Evolutionary conservation across 2,888 invertebrate species (phyloP), one percentile per base, ranked within the genome.

Genomic region (Anaspis maculata): DNA sequence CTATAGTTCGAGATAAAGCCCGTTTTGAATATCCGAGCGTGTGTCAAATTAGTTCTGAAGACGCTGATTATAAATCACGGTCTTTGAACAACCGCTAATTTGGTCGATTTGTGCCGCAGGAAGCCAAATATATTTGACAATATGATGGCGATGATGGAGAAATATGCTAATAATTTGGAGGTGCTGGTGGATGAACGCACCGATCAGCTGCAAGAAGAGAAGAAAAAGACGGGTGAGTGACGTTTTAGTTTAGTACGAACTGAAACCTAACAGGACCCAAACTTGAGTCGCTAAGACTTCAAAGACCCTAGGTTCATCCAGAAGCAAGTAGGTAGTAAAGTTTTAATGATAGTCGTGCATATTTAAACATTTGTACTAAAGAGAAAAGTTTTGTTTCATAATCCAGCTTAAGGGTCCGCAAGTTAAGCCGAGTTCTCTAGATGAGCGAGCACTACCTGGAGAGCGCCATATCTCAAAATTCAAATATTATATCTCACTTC

Each of bases 71-170:
- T 19, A 19, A 19, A 19, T 19, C 19, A 19, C 9, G 19, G 9
- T n/a, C n/a, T n/a, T n/a, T n/a, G n/a, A n/a, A n/a, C n/a, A n/a
- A n/a, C n/a, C n/a, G n/a, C n/a, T n/a, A 19, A 19, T 19, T 19
- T 19, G 5, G 19, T 19, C 5, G 19, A 19, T 19, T 19, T 6
- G 9, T 19, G 5, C 9, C 19, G 19, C 19, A 90, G 89, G 83
- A 86, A 90, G 65, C 82, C 89, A 11, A 95, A 95, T 64, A 94
- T 96, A 52, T 89, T 95, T 54, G 96, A 96, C 65, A 95, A 95
- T 59, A 94, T 96, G 91, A 88, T 95, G 75, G 85, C 87, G 0
- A 91, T 95, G 79, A 91, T 96, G 91, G 95, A 95, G 63, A 91
- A 92, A 58, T 95, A 96, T 59, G 91, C 94, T 7, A 92, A 87